Conservation (phyloP, 1,140 invertebrate genomes). For the Papilio xuthus region DNA sequence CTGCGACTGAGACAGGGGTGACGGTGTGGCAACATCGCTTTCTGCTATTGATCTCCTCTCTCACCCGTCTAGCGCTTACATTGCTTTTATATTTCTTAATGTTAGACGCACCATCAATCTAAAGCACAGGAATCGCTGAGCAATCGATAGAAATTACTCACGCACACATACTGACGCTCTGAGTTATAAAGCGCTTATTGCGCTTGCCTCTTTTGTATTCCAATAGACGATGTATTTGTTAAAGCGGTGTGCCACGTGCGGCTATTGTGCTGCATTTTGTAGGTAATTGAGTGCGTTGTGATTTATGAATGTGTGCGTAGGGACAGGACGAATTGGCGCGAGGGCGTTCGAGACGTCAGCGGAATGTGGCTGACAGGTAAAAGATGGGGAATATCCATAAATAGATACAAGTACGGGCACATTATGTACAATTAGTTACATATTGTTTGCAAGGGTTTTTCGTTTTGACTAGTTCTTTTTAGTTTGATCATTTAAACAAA, state of each 20-base stretch:
- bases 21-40: constrained; percentile 62
- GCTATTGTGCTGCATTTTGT: constrained; percentile 24
- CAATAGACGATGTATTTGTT: constrained; percentile 39
- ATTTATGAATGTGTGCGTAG: constrained; percentile 44
- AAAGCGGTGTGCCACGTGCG: constrained; percentile 37
- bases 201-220: constrained; percentile 34
- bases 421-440: constrained; percentile 36
- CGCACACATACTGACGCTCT: constrained; percentile 43
- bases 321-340: constrained; percentile 48
- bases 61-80: constrained; percentile 44
- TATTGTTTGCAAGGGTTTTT: constrained; percentile 22
- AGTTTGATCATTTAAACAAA: background rate
- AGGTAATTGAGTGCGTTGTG: constrained; percentile 27
- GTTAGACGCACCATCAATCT: constrained; percentile 35
- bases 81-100: constrained; percentile 29
- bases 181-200: constrained; percentile 39
- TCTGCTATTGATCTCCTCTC: constrained; percentile 64
- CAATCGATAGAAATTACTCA: constrained; percentile 37
- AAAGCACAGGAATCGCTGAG: constrained; percentile 43
- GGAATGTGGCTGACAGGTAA: constrained; percentile 52
- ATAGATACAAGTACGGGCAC: constrained; percentile 45
- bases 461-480: background rate
- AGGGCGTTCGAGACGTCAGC: constrained; percentile 49
- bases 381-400: constrained; percentile 49
- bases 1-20: constrained; percentile 46